phyloP scores from a whole-genome alignment of 2,113 vertebrate genomes.

The Malurus elegans region DNA sequence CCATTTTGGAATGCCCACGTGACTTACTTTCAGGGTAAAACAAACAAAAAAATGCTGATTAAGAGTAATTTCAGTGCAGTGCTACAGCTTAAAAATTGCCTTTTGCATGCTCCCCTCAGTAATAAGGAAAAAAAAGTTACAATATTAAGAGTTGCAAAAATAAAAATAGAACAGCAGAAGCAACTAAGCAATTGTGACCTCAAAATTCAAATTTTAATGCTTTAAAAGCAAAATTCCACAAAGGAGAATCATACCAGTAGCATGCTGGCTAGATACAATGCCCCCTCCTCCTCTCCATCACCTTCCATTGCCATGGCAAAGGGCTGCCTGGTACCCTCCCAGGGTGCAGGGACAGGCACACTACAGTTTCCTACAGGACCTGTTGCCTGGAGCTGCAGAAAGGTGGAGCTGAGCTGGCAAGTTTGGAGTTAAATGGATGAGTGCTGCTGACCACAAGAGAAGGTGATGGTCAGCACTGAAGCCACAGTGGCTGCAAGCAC shows the following conservation, averaged over 20 bases:
- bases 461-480: background rate
- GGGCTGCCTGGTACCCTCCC: background rate
- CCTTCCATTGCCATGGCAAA: background rate
- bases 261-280: background rate
- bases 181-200: background rate
- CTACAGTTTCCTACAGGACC: accelerated
- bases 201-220: background rate
- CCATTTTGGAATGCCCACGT: background rate
- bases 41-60: background rate
- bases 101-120: background rate
- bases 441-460: background rate
- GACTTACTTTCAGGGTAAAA: conserved; percentile 12
- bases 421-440: background rate
- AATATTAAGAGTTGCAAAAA: conserved; percentile 17
- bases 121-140: background rate
- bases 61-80: conserved; percentile 40
- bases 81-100: conserved; percentile 27
- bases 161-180: background rate
- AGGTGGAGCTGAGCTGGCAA: background rate
- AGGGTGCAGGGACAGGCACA: background rate
- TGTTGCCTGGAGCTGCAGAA: background rate
- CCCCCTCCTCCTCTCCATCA: background rate
- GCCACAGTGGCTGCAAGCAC: background rate
- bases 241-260: background rate
- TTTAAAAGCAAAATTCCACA: background rate